Evolutionary conservation across 2,113 vertebrate species (phyloP).

Genomic region (Nerophis lumbriciformis): DNA sequence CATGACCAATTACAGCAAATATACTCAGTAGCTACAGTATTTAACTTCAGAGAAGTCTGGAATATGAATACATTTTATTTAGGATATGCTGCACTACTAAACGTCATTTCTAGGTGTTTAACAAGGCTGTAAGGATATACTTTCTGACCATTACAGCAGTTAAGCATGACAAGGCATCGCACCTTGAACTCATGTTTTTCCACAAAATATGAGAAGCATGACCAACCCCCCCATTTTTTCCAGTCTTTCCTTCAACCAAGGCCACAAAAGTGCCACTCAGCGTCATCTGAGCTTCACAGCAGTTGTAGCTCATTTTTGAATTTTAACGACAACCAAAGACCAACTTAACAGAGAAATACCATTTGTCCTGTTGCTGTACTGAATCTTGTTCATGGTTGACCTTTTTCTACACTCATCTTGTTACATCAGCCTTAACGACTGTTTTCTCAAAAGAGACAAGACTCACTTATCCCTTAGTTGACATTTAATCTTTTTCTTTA

Average conservation of each 20-base stretch:
- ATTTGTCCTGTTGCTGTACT: constrained; percentile 33
- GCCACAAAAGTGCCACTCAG: constrained; percentile 56
- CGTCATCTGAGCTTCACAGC: constrained; percentile 40
- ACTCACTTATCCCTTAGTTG: constrained; percentile 1
- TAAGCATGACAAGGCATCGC: constrained; percentile 24
- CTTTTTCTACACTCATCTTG: constrained; percentile 15
- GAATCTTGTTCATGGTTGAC: constrained; percentile 11
- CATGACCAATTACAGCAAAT: too few relatives aligned
- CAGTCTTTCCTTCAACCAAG: constrained; percentile 40
- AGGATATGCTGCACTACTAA: not conserved
- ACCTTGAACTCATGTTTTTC: constrained; percentile 23
- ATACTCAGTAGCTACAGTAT: too few relatives aligned
- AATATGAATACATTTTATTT: too few relatives aligned
- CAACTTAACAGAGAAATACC: constrained; percentile 34
- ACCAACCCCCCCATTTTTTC: constrained; percentile 21
- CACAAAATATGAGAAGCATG: constrained; percentile 24
- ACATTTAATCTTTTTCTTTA: constrained; percentile 20
- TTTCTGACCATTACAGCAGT: constrained; percentile 2
- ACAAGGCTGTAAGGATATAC: constrained; percentile 6
- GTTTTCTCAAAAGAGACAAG: constrained; percentile 1
- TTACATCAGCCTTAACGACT: not conserved
- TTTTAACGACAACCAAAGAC: constrained; percentile 33
- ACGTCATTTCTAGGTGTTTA: not conserved
- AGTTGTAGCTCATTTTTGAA: constrained; percentile 30
- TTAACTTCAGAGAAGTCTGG: too few relatives aligned